Evolutionary conservation across 2,888 invertebrate species (phyloP).

Genomic region (Eueremaeus valkanovi): DNA sequence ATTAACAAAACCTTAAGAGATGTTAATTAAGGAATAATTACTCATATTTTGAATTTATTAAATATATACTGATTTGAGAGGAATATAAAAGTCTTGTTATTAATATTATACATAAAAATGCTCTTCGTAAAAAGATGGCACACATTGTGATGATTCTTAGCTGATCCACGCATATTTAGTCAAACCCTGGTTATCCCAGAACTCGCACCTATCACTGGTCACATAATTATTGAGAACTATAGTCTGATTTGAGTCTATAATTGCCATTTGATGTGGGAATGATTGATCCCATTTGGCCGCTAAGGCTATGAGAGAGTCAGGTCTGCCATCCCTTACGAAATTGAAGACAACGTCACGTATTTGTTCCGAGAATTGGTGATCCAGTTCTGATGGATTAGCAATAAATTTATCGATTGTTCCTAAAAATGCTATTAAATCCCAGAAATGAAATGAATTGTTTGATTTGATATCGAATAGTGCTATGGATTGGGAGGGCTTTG

Average conservation of each 20-base stretch:
- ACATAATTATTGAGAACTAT: slow-evolving; percentile 46
- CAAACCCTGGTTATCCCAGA: slow-evolving; percentile 49
- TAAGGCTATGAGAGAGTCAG: background rate
- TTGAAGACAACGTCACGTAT: slow-evolving; percentile 48
- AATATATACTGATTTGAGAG: too few species aligned
- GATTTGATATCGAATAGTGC: slow-evolving; percentile 39
- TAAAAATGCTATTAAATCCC: slow-evolving; percentile 50
- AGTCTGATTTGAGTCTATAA: slow-evolving; percentile 45
- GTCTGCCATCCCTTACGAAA: slow-evolving; percentile 47
- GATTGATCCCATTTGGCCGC: slow-evolving; percentile 19
- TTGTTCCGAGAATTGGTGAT: slow-evolving; percentile 47
- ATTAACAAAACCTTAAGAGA: too few species aligned
- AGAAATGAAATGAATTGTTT: slow-evolving; percentile 47
- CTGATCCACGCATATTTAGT: slow-evolving; percentile 49
- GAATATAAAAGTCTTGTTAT: background rate
- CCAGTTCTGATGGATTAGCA: slow-evolving; percentile 46
- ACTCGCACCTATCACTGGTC: slow-evolving; percentile 47
- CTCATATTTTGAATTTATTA: too few species aligned
- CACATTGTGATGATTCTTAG: background rate
- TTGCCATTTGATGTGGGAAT: slow-evolving; percentile 47
- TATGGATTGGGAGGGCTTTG: slow-evolving; percentile 48
- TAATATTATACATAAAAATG: background rate
- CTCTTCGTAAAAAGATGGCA: background rate
- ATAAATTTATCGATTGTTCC: slow-evolving; percentile 44
- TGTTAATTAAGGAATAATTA: too few species aligned